Conservation (phyloP, 1,140 invertebrate genomes). For the Eueides isabella region DNA sequence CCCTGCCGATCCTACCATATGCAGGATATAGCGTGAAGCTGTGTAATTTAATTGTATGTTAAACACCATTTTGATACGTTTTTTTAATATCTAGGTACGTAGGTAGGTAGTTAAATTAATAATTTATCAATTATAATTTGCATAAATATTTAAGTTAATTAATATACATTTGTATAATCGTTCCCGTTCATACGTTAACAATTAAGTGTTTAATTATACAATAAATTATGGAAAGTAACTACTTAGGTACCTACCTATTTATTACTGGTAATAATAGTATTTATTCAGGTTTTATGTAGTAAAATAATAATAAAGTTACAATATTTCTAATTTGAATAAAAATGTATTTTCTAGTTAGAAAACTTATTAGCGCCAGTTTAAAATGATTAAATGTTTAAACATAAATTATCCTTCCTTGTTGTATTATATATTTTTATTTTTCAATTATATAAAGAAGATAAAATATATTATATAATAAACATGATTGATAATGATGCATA, state of each 20-base stretch:
- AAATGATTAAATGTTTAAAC: not conserved
- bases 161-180: not conserved
- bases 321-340: not conserved
- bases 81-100: not conserved
- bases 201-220: conserved; percentile 4
- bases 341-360: conserved; percentile 1
- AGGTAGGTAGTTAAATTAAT: not conserved
- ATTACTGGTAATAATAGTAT: not conserved
- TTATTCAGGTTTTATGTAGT: not conserved
- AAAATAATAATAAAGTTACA: not conserved
- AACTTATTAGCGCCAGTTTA: not conserved
- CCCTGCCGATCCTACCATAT: no score
- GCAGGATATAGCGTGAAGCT: no score
- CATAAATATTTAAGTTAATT: not conserved
- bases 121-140: conserved; percentile 1
- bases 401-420: not conserved
- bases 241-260: not conserved
- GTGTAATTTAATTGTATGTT: no score
- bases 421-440: not conserved
- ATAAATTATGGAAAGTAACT: not conserved
- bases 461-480: no score
- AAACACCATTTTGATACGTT: no score
- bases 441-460: no score
- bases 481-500: no score
- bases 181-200: not conserved